phyloP scores from a whole-genome alignment of 2,888 invertebrate genomes.

The Eristalinus sepulchralis region DNA sequence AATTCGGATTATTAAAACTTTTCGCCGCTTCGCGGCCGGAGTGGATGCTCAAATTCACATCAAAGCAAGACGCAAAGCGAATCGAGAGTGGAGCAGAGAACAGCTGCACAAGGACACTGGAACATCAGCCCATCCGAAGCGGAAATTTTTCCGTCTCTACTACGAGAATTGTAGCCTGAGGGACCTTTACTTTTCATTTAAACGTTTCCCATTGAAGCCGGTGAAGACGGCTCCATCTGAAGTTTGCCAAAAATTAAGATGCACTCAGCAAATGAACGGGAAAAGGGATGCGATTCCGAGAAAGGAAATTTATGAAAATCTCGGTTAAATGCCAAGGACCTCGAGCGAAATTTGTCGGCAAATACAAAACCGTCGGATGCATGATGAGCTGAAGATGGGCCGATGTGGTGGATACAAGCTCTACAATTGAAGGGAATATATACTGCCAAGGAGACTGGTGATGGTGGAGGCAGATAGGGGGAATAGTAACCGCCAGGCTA shows the following conservation, averaged over 20 bases:
- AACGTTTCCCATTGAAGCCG: neutral
- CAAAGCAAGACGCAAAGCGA: neutral
- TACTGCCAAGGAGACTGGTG: too few relatives aligned
- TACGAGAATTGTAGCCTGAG: slow-evolving; percentile 42
- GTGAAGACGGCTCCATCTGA: neutral
- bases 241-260: neutral
- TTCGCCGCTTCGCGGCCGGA: slow-evolving; percentile 15
- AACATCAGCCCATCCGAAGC: neutral
- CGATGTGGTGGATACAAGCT: too few relatives aligned
- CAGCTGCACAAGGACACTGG: neutral
- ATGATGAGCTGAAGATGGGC: too few relatives aligned
- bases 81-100: neutral
- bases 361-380: too few relatives aligned
- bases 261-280: neutral
- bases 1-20: slow-evolving; percentile 65
- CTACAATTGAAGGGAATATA: too few relatives aligned
- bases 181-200: neutral
- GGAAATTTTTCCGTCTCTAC: slow-evolving; percentile 25
- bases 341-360: too few relatives aligned
- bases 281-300: neutral
- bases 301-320: neutral
- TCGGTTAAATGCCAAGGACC: neutral
- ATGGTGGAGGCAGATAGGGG: too few relatives aligned
- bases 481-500: too few relatives aligned
- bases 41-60: slow-evolving; percentile 32